Evolutionary conservation across 2,888 invertebrate species (phyloP).

Genomic region (Ellobium chinense): DNA sequence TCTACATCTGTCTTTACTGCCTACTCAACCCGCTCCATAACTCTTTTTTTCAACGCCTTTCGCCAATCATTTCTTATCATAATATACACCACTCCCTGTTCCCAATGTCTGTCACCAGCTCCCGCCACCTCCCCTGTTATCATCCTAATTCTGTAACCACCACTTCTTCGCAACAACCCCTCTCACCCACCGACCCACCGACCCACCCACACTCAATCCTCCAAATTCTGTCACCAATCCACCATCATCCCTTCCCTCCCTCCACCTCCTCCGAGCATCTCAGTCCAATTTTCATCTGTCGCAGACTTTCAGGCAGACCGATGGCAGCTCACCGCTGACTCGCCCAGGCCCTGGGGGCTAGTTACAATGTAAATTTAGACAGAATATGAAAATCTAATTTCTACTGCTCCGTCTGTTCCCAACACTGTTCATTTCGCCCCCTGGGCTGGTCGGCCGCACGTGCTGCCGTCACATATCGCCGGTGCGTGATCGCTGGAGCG

Average conservation of each 20-base stretch:
- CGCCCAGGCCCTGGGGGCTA: conserved; percentile 11
- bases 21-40: too few species aligned
- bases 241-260: background rate
- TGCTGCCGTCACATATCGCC: conserved; percentile 36
- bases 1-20: too few species aligned
- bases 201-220: background rate
- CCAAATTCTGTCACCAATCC: background rate
- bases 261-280: background rate
- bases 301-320: background rate
- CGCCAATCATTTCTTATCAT: too few species aligned
- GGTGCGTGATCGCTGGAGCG: conserved; percentile 22
- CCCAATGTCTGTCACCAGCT: too few species aligned
- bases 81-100: too few species aligned
- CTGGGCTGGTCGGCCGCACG: conserved; percentile 17
- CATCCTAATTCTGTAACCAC: too few species aligned
- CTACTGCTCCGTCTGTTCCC: conserved; percentile 37
- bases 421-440: conserved; percentile 7
- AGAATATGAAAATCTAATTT: conserved; percentile 46
- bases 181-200: background rate
- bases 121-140: too few species aligned
- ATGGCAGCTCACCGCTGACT: background rate
- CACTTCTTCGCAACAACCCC: too few species aligned
- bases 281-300: background rate
- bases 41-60: too few species aligned
- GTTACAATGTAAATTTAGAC: conserved; percentile 44